These are phyloP conservation scores for Callocephalon fimbriatum DNA, from an alignment of 2,113 vertebrate species.

Conservation along the genomic window DNA sequence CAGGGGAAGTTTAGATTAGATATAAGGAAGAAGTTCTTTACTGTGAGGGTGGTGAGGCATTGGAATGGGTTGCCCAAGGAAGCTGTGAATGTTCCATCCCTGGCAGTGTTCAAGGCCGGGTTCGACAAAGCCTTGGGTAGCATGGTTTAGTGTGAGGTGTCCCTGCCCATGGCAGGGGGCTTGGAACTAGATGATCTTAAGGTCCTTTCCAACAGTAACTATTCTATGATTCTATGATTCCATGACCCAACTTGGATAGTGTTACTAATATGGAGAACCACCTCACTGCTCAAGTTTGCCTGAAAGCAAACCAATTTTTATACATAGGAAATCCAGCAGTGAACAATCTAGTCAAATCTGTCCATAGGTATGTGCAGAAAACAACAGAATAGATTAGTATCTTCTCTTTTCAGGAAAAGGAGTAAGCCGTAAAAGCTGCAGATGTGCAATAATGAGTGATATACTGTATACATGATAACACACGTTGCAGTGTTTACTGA, in stretches of 20 bases:
- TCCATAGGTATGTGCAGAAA: not conserved
- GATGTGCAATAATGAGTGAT: not conserved
- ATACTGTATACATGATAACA: not conserved
- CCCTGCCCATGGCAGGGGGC: not conserved
- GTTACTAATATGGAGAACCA: not conserved
- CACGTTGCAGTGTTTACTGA: not conserved
- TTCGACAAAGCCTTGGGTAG: not conserved
- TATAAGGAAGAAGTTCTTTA: not conserved
- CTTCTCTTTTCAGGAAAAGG: not conserved
- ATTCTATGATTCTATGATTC: not conserved
- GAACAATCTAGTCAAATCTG: not conserved
- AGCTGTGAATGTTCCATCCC: not conserved
- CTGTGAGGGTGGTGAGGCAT: not conserved
- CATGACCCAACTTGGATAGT: not conserved
- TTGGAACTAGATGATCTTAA: not conserved
- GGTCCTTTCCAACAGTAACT: not conserved
- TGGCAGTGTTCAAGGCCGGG: not conserved
- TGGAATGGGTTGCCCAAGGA: not conserved
- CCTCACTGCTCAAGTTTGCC: not conserved
- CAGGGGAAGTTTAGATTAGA: not conserved
- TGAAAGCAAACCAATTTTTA: not conserved
- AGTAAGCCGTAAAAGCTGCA: not conserved
- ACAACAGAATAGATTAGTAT: not conserved
- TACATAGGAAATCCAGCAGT: not conserved
- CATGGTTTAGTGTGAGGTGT: not conserved